Evolutionary conservation across 2,113 vertebrate species (phyloP), one percentile per base, ranked within the genome.

Genomic region (Gymnorhina tibicen): DNA sequence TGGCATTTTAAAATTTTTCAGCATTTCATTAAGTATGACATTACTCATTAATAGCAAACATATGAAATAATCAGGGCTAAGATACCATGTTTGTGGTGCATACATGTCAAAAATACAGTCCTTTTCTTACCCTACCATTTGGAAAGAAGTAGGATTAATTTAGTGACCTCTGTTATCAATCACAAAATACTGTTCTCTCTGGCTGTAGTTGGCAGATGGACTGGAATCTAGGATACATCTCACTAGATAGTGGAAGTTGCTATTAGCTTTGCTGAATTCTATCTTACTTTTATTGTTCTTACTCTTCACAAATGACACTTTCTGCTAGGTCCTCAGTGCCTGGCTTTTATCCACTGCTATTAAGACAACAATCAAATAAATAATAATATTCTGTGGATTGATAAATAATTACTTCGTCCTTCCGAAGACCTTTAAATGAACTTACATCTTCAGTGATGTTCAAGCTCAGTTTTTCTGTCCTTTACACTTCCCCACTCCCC

Each of bases 401-500:
- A 78, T 24, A 95, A 96, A 35, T 17, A 49, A 83, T 92, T 18
- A 73, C 92, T 89, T 86, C 64, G 75, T 91, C 79, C 63, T 82
- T 74, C 87, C 32, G 41, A 96, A 94, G 64, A 89, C 49, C 41
- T 97, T 84, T 95, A 78, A 78, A 89, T 68, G 13, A 84, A 91
- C 97, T 97, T 95, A 66, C 37, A 91, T 97, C 72, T 95, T 93
- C 85, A 94, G 6, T 91, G 94, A 93, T 79, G 96, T 11, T 33
- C 77, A 94, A 97, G 86, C 78, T 97, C 92, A 86, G 63, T 21
- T 85, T 87, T 89, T 93, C 32, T 44, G 24, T 28, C 18, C 32
- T 17, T 42, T 56, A 22, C 24, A 13, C 16, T 35, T 24, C 22
- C 14, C 22, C 9, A 6, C 41, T 41, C 13, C 41, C 41, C 41